Percentiles rank a stretch among this genome's conserved stretches.
Evolutionary conservation across 2,888 invertebrate species (phyloP).

Genomic region (Clanis bilineata): DNA sequence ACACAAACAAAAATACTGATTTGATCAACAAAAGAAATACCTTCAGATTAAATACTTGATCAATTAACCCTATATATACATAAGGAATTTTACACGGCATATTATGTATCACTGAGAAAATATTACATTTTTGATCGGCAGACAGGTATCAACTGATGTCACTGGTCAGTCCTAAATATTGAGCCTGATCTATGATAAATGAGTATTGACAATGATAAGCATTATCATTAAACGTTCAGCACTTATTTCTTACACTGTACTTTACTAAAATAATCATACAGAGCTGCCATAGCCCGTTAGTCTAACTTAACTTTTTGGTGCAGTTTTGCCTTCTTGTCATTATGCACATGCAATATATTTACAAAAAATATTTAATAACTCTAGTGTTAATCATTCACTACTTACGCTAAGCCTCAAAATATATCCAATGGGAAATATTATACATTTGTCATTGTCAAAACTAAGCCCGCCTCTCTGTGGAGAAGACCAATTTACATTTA

Average conservation of each 20-base stretch:
- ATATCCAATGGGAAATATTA: conserved; percentile 7
- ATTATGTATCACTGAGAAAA: conserved; percentile 52
- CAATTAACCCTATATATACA: conserved; percentile 58
- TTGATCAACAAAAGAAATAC: conserved; percentile 31
- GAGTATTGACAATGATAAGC: conserved; percentile 75
- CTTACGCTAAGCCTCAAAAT: conserved; percentile 13
- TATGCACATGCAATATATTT: conserved; percentile 24
- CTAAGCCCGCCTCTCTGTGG: not conserved
- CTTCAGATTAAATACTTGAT: conserved; percentile 9
- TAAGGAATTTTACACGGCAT: conserved; percentile 50
- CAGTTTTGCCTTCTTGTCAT: conserved; percentile 19
- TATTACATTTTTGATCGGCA: conserved; percentile 49
- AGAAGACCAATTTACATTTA: not conserved
- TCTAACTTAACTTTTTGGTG: conserved; percentile 23
- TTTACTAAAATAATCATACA: conserved; percentile 44
- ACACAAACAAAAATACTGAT: conserved; percentile 42
- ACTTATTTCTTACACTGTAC: conserved; percentile 71
- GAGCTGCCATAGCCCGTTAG: conserved; percentile 27
- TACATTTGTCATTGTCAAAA: conserved; percentile 1
- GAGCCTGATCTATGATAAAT: conserved; percentile 62
- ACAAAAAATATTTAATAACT: conserved; percentile 25
- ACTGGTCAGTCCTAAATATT: conserved; percentile 39
- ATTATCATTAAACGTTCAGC: conserved; percentile 59
- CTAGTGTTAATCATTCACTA: conserved; percentile 11
- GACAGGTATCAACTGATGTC: conserved; percentile 38